These are phyloP conservation scores for Ischnus inquisitorius DNA, from an alignment of 2,888 invertebrate genomes.

Conservation along the genomic window DNA sequence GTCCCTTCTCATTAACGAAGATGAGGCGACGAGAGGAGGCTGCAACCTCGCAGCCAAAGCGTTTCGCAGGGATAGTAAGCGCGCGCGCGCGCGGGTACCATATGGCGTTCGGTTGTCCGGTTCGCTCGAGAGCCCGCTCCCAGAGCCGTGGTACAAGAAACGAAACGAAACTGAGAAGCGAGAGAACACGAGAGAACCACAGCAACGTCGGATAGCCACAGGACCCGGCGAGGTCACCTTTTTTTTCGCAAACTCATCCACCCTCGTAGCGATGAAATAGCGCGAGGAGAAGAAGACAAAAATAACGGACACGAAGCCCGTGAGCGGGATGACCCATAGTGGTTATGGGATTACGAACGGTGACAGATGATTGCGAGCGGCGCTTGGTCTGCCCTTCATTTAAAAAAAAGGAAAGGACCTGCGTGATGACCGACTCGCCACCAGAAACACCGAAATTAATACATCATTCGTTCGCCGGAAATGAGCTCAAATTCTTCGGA, in stretches of 20 bases:
- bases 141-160: slow-evolving; percentile 36
- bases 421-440: slow-evolving; percentile 6
- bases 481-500: neutral
- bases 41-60: slow-evolving; percentile 46
- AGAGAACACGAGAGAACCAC: slow-evolving; percentile 35
- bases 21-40: slow-evolving; percentile 71
- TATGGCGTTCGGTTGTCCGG: slow-evolving; percentile 59
- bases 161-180: slow-evolving; percentile 53
- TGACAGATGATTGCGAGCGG: slow-evolving; percentile 34
- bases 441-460: slow-evolving; percentile 9
- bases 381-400: slow-evolving; percentile 31
- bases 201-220: slow-evolving; percentile 12
- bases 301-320: slow-evolving; percentile 31
- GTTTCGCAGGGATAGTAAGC: slow-evolving; percentile 38
- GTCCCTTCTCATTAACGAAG: slow-evolving; percentile 74
- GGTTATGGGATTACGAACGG: slow-evolving; percentile 51
- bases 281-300: slow-evolving; percentile 12
- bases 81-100: slow-evolving; percentile 43
- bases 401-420: slow-evolving; percentile 4
- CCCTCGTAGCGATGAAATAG: slow-evolving; percentile 47
- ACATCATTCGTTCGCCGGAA: slow-evolving; percentile 24
- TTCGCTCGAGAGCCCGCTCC: slow-evolving; percentile 9
- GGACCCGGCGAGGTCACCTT: slow-evolving; percentile 51
- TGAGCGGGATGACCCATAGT: slow-evolving; percentile 36
- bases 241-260: slow-evolving; percentile 67